Conservation (phyloP, 2,888 invertebrate species). For the Baccha elongata region DNA sequence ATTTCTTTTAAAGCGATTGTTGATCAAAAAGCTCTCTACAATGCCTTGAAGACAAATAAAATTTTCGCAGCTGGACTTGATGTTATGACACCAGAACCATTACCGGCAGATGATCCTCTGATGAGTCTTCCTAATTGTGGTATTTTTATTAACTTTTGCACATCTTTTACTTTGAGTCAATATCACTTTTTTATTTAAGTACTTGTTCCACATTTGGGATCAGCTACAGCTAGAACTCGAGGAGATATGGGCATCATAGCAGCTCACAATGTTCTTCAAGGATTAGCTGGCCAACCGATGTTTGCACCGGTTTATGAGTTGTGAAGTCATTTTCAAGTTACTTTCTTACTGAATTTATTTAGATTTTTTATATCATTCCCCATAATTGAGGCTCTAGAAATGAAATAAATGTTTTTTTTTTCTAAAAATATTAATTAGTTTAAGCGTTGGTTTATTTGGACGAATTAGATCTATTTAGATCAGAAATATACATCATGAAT, state of each 20-base stretch:
- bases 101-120: conserved; percentile 89
- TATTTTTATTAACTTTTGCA: conserved; percentile 77
- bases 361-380: too few relatives aligned
- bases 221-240: conserved; percentile 90
- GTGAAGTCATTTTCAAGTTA: too few relatives aligned
- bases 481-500: too few relatives aligned
- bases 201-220: conserved; percentile 93
- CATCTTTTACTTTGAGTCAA: not conserved
- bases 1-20: conserved; percentile 84
- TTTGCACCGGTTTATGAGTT: conserved; percentile 85
- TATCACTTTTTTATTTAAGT: conserved; percentile 86
- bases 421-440: too few relatives aligned
- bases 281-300: conserved; percentile 87
- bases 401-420: too few relatives aligned
- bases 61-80: conserved; percentile 94
- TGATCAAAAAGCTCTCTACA: conserved; percentile 91
- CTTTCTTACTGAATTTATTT: too few relatives aligned
- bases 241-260: conserved; percentile 89
- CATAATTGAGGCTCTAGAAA: too few relatives aligned
- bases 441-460: too few relatives aligned
- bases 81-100: conserved; percentile 93
- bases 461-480: too few relatives aligned
- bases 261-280: conserved; percentile 90
- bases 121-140: conserved; percentile 90
- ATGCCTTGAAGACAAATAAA: conserved; percentile 87